Evolutionary conservation across 2,797 vertebrate species (phyloP).

Genomic region (Gouania willdenowi): DNA sequence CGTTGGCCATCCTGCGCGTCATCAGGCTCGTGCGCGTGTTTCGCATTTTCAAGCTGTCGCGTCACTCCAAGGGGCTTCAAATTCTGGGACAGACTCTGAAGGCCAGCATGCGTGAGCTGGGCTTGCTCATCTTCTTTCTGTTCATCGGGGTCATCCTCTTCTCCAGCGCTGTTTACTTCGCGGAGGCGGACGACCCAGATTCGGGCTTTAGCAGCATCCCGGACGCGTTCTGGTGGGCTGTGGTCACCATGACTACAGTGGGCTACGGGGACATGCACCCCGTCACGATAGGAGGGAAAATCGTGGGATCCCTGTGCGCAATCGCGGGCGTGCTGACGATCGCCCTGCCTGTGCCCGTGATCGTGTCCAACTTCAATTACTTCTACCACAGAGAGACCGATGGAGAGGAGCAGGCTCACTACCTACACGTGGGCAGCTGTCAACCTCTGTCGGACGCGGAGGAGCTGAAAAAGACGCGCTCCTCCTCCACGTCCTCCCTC

Average conservation of each 20-base stretch:
- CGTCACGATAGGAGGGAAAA: slow-evolving; percentile 96
- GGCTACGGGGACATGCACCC: slow-evolving; percentile 98
- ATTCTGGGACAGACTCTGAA: slow-evolving; percentile 97
- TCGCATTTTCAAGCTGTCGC: slow-evolving; percentile 95
- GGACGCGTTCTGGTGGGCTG: slow-evolving; percentile 98
- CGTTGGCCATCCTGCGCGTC: slow-evolving; percentile 91
- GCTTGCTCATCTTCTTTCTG: slow-evolving; percentile 94
- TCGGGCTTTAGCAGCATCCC: slow-evolving; percentile 96
- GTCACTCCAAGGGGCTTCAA: slow-evolving; percentile 96
- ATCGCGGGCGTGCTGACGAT: slow-evolving; percentile 97
- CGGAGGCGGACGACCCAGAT: slow-evolving; percentile 92
- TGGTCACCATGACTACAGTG: slow-evolving; percentile 98
- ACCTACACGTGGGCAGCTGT: slow-evolving; percentile 93
- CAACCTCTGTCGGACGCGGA: slow-evolving; percentile 88
- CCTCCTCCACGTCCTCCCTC: slow-evolving; percentile 90
- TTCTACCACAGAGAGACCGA: slow-evolving; percentile 98
- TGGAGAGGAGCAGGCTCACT: slow-evolving; percentile 97
- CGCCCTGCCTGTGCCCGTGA: slow-evolving; percentile 93
- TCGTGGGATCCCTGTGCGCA: slow-evolving; percentile 94
- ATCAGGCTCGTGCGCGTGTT: slow-evolving; percentile 95
- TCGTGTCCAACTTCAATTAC: slow-evolving; percentile 99
- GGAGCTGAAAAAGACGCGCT: slow-evolving; percentile 88
- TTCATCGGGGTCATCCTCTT: slow-evolving; percentile 98
- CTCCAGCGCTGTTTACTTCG: slow-evolving; percentile 96
- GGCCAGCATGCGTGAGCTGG: slow-evolving; percentile 94